phyloP scores from a whole-genome alignment of 2,113 vertebrate genomes.

The Cisticola juncidis region DNA sequence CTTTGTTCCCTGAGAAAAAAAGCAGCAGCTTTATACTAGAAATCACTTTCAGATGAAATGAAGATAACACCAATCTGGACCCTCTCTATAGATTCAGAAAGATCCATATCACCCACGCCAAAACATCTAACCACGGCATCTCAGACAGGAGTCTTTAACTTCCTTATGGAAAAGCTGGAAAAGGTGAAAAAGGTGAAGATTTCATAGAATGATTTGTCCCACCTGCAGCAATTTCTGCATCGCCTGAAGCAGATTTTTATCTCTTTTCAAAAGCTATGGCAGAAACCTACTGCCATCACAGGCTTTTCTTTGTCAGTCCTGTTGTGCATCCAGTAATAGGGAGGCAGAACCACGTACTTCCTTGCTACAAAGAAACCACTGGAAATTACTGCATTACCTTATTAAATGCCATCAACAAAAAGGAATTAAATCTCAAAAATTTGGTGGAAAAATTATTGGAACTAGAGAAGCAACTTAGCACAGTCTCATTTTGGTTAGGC shows the following conservation, averaged over 20 bases:
- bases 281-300: not conserved
- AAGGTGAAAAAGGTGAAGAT: not conserved
- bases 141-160: not conserved
- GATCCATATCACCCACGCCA: not conserved
- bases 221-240: not conserved
- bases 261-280: not conserved
- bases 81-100: not conserved
- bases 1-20: constrained; percentile 34
- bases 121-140: not conserved
- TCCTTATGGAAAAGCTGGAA: not conserved
- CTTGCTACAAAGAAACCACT: not conserved
- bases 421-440: not conserved
- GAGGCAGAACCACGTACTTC: not conserved
- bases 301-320: not conserved
- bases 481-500: not conserved
- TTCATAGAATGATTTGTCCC: not conserved
- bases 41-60: not conserved
- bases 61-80: not conserved
- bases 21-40: not conserved
- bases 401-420: not conserved
- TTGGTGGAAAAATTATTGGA: not conserved
- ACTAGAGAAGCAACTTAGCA: not conserved
- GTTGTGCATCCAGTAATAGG: not conserved
- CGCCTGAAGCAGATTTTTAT: not conserved
- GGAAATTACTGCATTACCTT: not conserved